Percentiles rank a stretch among this genome's conserved stretches.
Evolutionary conservation across 1,140 invertebrate genomes (phyloP).

Genomic region (Manduca sexta): DNA sequence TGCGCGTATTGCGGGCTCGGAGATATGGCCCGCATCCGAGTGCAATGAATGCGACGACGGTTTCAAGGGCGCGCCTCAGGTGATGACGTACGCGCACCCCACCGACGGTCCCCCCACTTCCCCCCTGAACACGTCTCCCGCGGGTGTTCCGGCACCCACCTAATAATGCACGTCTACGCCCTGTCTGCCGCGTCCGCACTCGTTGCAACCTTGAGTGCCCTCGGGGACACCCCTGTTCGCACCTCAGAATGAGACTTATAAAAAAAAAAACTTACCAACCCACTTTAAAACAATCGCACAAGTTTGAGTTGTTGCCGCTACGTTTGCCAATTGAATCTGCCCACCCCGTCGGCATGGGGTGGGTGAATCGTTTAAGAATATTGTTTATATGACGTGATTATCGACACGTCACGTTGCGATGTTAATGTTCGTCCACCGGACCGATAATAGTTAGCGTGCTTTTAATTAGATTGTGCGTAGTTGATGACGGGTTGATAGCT

Average conservation of each 20-base stretch:
- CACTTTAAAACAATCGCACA: conserved; percentile 6
- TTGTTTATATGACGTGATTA: background rate
- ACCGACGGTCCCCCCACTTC: too few species aligned
- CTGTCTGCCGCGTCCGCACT: conserved; percentile 67
- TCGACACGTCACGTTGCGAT: background rate
- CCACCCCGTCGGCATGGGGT: too few species aligned
- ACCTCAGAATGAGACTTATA: conserved; percentile 16
- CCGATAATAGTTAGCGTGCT: conserved; percentile 18
- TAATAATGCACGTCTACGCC: conserved; percentile 73
- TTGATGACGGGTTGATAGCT: conserved; percentile 50
- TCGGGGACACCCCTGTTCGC: conserved; percentile 35
- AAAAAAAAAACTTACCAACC: conserved; percentile 23
- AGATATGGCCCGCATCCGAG: conserved; percentile 64
- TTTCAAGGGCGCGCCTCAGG: conserved; percentile 71
- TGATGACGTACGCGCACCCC: conserved; percentile 69
- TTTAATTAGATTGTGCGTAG: conserved; percentile 36
- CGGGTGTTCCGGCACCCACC: conserved; percentile 69
- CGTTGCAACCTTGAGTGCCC: conserved; percentile 67
- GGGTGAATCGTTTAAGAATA: too few species aligned
- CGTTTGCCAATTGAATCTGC: too few species aligned
- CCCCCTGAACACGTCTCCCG: conserved; percentile 50
- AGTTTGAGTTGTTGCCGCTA: too few species aligned
- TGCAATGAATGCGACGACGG: conserved; percentile 71
- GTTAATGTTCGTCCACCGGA: conserved; percentile 5
- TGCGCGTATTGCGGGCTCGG: conserved; percentile 47